Conservation (phyloP, 2,888 invertebrate genomes). For the Bellardia bayeri region DNA sequence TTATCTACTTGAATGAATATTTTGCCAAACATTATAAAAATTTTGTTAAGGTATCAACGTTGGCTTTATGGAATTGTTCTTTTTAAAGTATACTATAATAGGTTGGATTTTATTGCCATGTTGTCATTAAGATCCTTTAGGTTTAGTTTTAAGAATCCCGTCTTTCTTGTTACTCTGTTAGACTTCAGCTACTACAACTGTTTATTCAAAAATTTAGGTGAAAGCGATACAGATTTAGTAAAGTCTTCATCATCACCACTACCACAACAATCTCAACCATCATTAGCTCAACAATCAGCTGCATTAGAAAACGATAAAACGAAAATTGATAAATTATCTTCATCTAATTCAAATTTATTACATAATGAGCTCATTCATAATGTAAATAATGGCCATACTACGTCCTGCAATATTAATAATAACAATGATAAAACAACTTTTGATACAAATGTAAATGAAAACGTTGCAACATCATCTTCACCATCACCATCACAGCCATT, state of each 20-base stretch:
- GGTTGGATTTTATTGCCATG: neutral
- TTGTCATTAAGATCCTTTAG: slow-evolving; percentile 5
- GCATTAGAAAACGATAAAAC: slow-evolving; percentile 76
- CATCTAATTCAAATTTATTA: slow-evolving; percentile 59
- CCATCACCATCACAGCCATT: slow-evolving; percentile 22
- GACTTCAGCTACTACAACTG: slow-evolving; percentile 42
- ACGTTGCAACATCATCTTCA: slow-evolving; percentile 50
- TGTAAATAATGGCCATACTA: slow-evolving; percentile 62
- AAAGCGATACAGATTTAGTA: slow-evolving; percentile 64
- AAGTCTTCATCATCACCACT: slow-evolving; percentile 57
- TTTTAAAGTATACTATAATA: slow-evolving; percentile 22
- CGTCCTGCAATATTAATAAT: slow-evolving; percentile 44
- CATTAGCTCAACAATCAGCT: slow-evolving; percentile 72
- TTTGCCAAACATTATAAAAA: neutral
- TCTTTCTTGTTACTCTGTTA: slow-evolving; percentile 32
- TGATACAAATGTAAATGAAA: slow-evolving; percentile 66
- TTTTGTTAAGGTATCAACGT: slow-evolving; percentile 56
- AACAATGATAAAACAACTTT: slow-evolving; percentile 56
- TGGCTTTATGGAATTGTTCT: slow-evolving; percentile 46
- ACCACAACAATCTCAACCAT: slow-evolving; percentile 43
- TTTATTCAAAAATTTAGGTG: slow-evolving; percentile 68
- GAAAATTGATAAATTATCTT: slow-evolving; percentile 75
- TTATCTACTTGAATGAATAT: neutral
- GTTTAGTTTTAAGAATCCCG: slow-evolving; percentile 42
- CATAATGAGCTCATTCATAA: slow-evolving; percentile 47